Conservation (phyloP, 30 jellyfish, hydroid and myxozoan species). For the Cassiopea andromeda region DNA sequence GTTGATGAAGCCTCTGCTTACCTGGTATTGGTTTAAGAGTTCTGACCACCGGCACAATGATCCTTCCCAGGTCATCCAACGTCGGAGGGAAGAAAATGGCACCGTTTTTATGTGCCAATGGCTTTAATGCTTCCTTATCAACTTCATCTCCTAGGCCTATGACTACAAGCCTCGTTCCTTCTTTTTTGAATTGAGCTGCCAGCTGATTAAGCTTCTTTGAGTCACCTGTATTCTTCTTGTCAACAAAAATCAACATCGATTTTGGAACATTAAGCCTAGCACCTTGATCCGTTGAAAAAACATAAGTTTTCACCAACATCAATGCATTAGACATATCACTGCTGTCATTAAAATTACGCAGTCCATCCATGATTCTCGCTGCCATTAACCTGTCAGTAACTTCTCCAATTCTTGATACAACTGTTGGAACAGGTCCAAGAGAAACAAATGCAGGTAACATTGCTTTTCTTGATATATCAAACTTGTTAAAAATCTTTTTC, state of each 20-base stretch:
- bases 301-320: conserved; percentile 60
- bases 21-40: conserved; percentile 77
- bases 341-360: conserved; percentile 43
- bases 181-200: conserved; percentile 73
- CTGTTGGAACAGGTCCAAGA: conserved; percentile 47
- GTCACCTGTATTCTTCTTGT: conserved; percentile 62
- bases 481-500: conserved; percentile 17
- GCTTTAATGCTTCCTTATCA: conserved; percentile 30
- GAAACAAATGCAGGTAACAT: conserved; percentile 67
- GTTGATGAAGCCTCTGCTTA: not conserved
- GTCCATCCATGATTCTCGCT: not conserved
- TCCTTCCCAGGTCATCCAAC: conserved; percentile 54
- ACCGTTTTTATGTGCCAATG: conserved; percentile 53
- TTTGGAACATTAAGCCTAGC: conserved; percentile 81
- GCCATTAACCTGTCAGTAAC: conserved; percentile 9
- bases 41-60: conserved; percentile 60
- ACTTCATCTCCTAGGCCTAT: conserved; percentile 78
- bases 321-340: conserved; percentile 66
- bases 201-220: conserved; percentile 43
- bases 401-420: conserved; percentile 52
- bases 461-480: conserved; percentile 25
- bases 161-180: conserved; percentile 74
- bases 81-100: conserved; percentile 90
- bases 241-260: conserved; percentile 79
- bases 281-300: conserved; percentile 76